A percentile compares a stretch with the other conserved stretches of the same genome.
These are phyloP conservation scores for Mycetomoellerius zeteki DNA, from an alignment of 1,140 invertebrate genomes.

Conservation along the genomic window DNA sequence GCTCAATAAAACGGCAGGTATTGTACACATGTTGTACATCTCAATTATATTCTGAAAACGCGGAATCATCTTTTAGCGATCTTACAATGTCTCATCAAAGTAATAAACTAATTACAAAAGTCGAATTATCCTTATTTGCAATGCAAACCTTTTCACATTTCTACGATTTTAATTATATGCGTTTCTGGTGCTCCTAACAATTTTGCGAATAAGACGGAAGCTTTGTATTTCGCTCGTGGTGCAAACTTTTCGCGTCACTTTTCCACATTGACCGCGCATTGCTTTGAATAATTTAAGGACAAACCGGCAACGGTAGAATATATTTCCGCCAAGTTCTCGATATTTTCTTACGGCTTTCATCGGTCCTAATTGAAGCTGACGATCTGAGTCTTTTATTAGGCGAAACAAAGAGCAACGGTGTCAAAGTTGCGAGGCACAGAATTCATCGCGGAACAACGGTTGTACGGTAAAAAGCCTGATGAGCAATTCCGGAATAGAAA, in stretches of 20 bases:
- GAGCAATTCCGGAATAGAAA: conserved; percentile 73
- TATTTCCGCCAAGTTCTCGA: conserved; percentile 32
- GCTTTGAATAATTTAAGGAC: conserved; percentile 28
- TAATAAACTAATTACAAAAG: conserved; percentile 1
- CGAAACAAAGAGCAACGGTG: conserved; percentile 56
- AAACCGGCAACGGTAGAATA: conserved; percentile 12
- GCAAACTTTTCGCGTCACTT: conserved; percentile 12
- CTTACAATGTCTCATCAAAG: not conserved
- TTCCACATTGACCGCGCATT: conserved; percentile 3
- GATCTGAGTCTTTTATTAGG: conserved; percentile 67
- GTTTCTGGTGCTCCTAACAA: not conserved
- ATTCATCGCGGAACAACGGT: conserved; percentile 64
- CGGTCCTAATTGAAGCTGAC: conserved; percentile 67
- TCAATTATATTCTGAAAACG: conserved; percentile 6
- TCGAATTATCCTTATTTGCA: not conserved
- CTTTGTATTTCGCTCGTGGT: not conserved
- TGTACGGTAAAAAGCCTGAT: conserved; percentile 56
- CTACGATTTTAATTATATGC: conserved; percentile 27
- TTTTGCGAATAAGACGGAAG: conserved; percentile 1
- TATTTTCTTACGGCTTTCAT: conserved; percentile 57
- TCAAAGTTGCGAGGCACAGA: conserved; percentile 60
- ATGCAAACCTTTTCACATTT: conserved; percentile 15
- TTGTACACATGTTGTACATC: not conserved
- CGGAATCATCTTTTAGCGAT: not conserved
- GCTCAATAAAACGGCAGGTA: conserved; percentile 12